A percentile compares a stretch with the other conserved stretches of the same genome.
These are phyloP conservation scores for Tenualosa ilisha DNA, from an alignment of 2,797 vertebrate genomes.

Conservation along the genomic window DNA sequence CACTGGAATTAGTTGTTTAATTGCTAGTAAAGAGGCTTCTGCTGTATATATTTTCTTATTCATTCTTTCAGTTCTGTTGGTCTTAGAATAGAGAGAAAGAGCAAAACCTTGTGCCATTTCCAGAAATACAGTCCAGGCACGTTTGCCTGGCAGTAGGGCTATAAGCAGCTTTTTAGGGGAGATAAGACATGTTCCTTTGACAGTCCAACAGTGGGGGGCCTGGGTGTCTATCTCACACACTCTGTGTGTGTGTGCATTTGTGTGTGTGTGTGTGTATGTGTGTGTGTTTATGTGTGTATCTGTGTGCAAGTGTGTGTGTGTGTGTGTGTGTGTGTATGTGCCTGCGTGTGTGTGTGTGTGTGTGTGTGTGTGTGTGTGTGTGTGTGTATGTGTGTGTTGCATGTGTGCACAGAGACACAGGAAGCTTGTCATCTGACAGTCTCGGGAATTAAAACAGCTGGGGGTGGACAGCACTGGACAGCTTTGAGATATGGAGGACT, in stretches of 20 bases:
- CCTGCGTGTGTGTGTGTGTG: not conserved
- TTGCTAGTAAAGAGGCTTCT: not conserved
- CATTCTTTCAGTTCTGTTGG: not conserved
- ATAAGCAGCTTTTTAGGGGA: not conserved
- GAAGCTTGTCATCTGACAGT: not conserved
- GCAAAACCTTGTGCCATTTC: not conserved
- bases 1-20: not conserved
- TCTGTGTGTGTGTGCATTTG: not conserved
- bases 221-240: not conserved
- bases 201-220: not conserved
- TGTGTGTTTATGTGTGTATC: not conserved
- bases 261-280: not conserved
- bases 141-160: not conserved
- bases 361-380: conserved; percentile 8
- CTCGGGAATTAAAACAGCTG: not conserved
- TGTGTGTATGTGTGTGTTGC: not conserved
- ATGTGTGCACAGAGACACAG: not conserved
- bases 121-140: not conserved
- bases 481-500: not conserved
- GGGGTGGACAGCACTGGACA: not conserved
- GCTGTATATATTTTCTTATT: not conserved
- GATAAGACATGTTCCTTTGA: not conserved
- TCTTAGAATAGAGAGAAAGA: not conserved
- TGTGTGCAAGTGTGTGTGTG: not conserved
- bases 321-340: not conserved